Evolutionary conservation across 2,797 vertebrate genomes (phyloP).

Genomic region (Lutjanus argentimaculatus): DNA sequence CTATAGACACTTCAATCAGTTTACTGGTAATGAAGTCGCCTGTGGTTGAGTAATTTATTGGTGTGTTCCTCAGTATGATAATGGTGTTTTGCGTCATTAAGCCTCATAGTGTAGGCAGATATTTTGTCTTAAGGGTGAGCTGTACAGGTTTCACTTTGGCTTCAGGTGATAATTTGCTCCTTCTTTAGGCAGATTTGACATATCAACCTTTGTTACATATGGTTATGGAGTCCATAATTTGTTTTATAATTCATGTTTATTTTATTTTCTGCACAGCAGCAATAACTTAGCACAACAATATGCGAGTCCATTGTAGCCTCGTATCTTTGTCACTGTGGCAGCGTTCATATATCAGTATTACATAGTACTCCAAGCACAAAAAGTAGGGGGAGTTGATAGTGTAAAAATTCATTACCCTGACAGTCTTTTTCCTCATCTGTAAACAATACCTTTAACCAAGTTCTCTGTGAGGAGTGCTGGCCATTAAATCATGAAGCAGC

Average conservation of each 20-base stretch:
- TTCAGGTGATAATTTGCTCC: slow-evolving; percentile 60
- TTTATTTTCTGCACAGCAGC: slow-evolving; percentile 57
- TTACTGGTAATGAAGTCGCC: slow-evolving; percentile 80
- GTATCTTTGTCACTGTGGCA: slow-evolving; percentile 27
- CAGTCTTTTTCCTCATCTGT: slow-evolving; percentile 64
- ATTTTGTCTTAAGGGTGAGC: slow-evolving; percentile 57
- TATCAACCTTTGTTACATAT: slow-evolving; percentile 43
- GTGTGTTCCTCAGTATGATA: slow-evolving; percentile 64
- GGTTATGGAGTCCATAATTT: slow-evolving; percentile 53
- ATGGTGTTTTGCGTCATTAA: slow-evolving; percentile 79
- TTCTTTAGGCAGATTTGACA: slow-evolving; percentile 26
- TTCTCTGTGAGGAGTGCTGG: slow-evolving; percentile 48
- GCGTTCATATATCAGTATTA: slow-evolving; percentile 57
- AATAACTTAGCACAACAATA: slow-evolving; percentile 48
- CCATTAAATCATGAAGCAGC: slow-evolving; percentile 69
- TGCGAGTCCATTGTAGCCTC: slow-evolving; percentile 25
- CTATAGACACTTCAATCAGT: slow-evolving; percentile 72
- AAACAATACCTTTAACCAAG: slow-evolving; percentile 68
- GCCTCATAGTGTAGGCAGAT: slow-evolving; percentile 57
- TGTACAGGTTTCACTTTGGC: slow-evolving; percentile 41
- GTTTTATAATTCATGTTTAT: slow-evolving; percentile 59
- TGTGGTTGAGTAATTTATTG: slow-evolving; percentile 77
- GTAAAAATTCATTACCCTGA: slow-evolving; percentile 63
- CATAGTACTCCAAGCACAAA: slow-evolving; percentile 27
- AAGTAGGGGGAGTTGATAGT: slow-evolving; percentile 39